Evolutionary conservation across 2,888 invertebrate species (phyloP), one percentile per base, ranked within the genome.

Genomic region (Antheraea assamensis): DNA sequence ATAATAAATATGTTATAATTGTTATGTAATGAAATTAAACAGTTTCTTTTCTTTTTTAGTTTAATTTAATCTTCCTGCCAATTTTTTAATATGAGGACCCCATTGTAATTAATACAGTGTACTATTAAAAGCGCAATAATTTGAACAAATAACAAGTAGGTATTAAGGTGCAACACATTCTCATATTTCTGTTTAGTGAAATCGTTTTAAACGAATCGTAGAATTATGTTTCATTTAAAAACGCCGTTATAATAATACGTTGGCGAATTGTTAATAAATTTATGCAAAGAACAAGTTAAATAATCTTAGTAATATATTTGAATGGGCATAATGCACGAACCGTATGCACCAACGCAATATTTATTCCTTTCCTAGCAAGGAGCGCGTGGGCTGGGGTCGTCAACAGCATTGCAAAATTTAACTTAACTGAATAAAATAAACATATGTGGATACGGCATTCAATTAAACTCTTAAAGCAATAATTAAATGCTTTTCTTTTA

Each of bases 371-470:
- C 81, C 81, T 75, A 85, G 85, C 80, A 86, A 81, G 27, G 81
- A 76, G 77, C 82, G 92, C 89, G 92, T 92, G 87, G 92, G 92
- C 78, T 74, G 85, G 75, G 78, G 81, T 81, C 80, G 78, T 76
- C 75, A 79, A 82, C 82, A 76, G 77, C 68, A 74, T 74, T 71
- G 70, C 73, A 73, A 52, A 73, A 73, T 73, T 73, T 70, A 55
- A 42, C 70, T 24, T 73, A 30, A 70, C 47, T 70, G 70, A 0
- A 42, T 49, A 30, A 21, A 30, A 24, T 35, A 0, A 55, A 70
- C 47, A 30, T 47, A 47, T 17, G 17, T 73, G 73, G 73, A 73
- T 73, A 27, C n/a, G 73, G 73, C 42, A 73, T 73, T 31, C 19
- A 47, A 73, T 58, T 27, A 35, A 21, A 68, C 7, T 21, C 0